A percentile compares a stretch with the other conserved stretches of the same genome.
Conservation (phyloP, 2,113 vertebrate species). For the Recurvirostra avosetta region DNA sequence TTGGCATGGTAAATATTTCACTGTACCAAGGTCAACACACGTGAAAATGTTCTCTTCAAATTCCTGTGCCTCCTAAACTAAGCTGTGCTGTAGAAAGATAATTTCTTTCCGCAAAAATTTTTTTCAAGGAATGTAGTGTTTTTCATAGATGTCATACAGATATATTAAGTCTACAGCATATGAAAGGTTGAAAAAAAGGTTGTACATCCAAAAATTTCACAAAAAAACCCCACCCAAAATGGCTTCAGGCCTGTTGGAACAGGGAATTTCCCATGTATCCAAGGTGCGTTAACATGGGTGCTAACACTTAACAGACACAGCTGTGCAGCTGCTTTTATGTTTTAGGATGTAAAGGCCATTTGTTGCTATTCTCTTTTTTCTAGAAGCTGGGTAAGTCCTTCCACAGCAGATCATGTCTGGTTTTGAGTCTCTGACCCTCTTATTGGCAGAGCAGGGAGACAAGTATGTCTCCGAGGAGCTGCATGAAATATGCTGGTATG, state of each 20-base stretch:
- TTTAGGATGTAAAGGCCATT: neutral
- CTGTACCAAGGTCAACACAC: neutral
- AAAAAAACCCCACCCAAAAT: no score
- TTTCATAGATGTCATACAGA: neutral
- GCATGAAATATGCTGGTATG: neutral
- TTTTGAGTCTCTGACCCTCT: neutral
- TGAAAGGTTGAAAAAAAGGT: neutral
- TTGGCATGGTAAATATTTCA: neutral
- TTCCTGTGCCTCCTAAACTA: neutral
- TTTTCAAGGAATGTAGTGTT: neutral
- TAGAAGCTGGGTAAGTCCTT: neutral
- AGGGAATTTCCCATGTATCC: neutral
- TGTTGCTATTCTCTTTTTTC: neutral
- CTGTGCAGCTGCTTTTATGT: neutral
- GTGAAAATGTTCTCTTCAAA: neutral
- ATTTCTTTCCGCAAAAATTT: neutral
- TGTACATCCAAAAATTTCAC: neutral
- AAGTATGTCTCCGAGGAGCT: neutral
- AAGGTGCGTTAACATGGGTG: neutral
- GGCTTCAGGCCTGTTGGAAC: neutral
- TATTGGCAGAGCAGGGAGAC: neutral
- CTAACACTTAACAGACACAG: neutral
- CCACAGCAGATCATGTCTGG: fast-evolving
- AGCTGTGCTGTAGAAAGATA: neutral
- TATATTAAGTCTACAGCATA: neutral